Evolutionary conservation across 1,140 invertebrate genomes (phyloP), one percentile per base, ranked within the genome.

Genomic region (Druon quercuslanigerum): DNA sequence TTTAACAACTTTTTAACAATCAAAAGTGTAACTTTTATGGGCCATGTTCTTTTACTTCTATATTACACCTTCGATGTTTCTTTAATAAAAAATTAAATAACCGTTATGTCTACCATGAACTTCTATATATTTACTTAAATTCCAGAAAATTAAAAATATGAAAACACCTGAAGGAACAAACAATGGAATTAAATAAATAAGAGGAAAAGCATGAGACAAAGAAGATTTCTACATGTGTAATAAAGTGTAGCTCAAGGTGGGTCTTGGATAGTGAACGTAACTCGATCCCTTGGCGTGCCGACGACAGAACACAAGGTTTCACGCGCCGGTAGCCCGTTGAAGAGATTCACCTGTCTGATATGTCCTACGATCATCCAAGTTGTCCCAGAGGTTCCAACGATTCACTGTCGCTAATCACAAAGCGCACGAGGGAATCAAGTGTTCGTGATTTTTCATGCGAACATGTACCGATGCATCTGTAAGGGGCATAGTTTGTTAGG

Each of bases 391-490:
- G 60, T 66, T 66, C 25, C 60, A 66, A 66, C 60, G 60, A 66
- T 66, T 66, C 60, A 66, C 60, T 66, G 60, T 66, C 60, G 60
- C 60, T 66, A 66, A 66, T 66, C 60, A 66, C 60, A 66, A 66
- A 25, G 60, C 33, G 13, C 33, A 66, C 60, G 60, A 66, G 60
- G 60, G 33, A 66, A 66, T 66, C 60, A 66, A 66, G 60, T 66
- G 60, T 66, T 66, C 40, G 60, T 66, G 60, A 66, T 66, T 66
- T 66, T 66, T 66, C 60, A 66, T 14, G 33, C 20, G 25, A 40
- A 25, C 60, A 14, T 6, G 25, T 66, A 40, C 60, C 60, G 33
- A 66, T 66, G 40, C 20, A 60, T 60, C 57, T 60, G 16, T 33
- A 40, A 13, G 12, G 19, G 33, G n/a, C 60, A 66, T 16, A 66